These are phyloP conservation scores for Vespertilio murinus DNA, from an alignment of 2,797 vertebrate genomes.

Conservation along the genomic window DNA sequence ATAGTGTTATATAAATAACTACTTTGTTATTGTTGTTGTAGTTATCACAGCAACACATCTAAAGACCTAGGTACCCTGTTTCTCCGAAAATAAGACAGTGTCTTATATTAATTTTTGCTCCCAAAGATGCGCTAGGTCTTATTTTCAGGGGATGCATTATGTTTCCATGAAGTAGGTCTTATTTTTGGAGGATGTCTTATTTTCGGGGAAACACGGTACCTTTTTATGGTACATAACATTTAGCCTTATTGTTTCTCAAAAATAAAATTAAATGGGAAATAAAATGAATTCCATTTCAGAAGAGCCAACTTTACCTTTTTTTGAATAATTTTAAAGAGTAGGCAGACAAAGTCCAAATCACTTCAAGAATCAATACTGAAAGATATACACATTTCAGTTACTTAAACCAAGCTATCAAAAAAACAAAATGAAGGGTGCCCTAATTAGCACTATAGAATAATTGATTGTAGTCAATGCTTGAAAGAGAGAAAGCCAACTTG, in stretches of 20 bases:
- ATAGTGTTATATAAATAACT: neutral
- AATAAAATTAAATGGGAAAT: conserved; percentile 18
- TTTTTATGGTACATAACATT: neutral
- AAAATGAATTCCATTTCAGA: neutral
- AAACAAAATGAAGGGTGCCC: neutral
- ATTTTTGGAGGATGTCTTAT: no score
- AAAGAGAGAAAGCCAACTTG: neutral
- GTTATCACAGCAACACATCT: neutral
- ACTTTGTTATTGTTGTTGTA: neutral
- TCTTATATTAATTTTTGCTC: no score
- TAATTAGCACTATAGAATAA: neutral
- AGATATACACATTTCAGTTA: neutral
- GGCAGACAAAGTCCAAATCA: neutral
- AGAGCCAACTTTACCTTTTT: neutral
- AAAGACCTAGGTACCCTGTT: neutral
- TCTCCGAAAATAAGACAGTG: no score
- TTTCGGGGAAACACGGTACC: no score
- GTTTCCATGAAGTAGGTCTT: no score
- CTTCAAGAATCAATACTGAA: neutral
- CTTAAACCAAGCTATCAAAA: neutral
- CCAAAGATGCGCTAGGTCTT: no score
- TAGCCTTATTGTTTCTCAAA: neutral
- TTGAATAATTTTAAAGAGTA: conserved; percentile 15
- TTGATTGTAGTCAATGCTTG: neutral
- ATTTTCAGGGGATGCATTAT: no score